Evolutionary conservation across 1,140 invertebrate genomes (phyloP), one percentile per base, ranked within the genome.

Genomic region (Bombus waltoni): DNA sequence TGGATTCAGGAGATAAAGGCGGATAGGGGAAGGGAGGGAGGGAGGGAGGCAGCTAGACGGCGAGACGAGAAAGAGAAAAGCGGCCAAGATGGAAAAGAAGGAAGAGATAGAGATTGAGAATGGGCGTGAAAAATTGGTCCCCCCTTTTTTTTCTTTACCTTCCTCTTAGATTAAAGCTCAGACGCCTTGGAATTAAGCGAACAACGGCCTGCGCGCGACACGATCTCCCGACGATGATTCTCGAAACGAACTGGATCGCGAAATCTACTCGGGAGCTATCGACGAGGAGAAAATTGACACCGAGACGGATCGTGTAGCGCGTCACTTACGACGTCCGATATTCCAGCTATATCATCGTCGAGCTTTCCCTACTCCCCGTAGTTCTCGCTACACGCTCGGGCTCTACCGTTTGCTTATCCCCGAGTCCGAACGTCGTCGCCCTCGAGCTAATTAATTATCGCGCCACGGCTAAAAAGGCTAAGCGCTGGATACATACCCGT

Each of bases 401-500:
- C 66, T n/a, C 71, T 57, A 47, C 82, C 82, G 15, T 42, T 44
- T n/a, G 68, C 68, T 35, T 71, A 88, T 3, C 9, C 32, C 32
- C 35, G 32, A 22, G 68, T 68, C 80, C 89, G 38, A 87, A 92
- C 81, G 88, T 87, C 25, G 32, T 25, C 88, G 89, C 88, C 89
- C 88, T 86, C 87, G 78, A 90, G 90, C 88, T 92, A 92, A 92
- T 93, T 92, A 92, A 91, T 93, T 91, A 92, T 88, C 89, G 87
- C 90, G 83, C 87, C 85, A 74, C 88, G 87, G 90, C 90, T 93
- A 93, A 91, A 87, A 93, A 94, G 92, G 91, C 93, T 95, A 94
- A 94, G 88, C 90, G 84, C 86, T 93, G 90, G 90, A 93, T 94
- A 76, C 40, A 76, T 76, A 95, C 94, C 94, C 94, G 94, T 95